A percentile compares a stretch with the other conserved stretches of the same genome.
phyloP scores from a whole-genome alignment of 2,797 vertebrate species.

The Tapirus indicus region DNA sequence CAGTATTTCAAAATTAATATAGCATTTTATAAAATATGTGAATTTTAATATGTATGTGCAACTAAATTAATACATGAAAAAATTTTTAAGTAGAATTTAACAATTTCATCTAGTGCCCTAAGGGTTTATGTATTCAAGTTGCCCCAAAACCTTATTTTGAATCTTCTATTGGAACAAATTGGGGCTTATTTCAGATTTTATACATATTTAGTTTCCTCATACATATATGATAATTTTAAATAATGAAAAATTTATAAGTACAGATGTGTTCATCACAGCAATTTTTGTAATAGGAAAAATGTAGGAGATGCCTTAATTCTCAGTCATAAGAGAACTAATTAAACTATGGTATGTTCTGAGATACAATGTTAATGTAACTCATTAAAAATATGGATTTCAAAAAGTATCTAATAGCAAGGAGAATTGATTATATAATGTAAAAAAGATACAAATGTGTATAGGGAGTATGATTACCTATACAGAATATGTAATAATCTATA shows the following conservation, averaged over 20 bases:
- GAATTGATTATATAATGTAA: not conserved
- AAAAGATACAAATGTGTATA: not conserved
- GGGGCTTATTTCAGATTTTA: not conserved
- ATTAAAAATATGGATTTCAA: constrained; percentile 42
- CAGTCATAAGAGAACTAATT: not conserved
- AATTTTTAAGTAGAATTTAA: not conserved
- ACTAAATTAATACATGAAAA: not conserved
- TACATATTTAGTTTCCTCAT: not conserved
- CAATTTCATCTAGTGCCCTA: not conserved
- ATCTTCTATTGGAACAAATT: not conserved
- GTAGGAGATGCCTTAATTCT: not conserved
- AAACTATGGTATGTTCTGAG: not conserved
- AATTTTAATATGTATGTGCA: constrained; percentile 6
- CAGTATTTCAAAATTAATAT: constrained; percentile 14
- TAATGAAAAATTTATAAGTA: not conserved
- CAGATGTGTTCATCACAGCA: not conserved
- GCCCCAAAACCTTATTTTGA: constrained; percentile 15
- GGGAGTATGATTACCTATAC: not conserved
- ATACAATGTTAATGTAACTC: not conserved
- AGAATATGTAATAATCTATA: not conserved
- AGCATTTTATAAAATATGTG: not conserved
- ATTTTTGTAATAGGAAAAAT: constrained; percentile 58
- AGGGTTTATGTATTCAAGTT: not conserved
- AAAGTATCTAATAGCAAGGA: not conserved
- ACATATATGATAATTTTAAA: not conserved